phyloP scores from a whole-genome alignment of 2,797 vertebrate genomes.

The Hemibagrus guttatus region DNA sequence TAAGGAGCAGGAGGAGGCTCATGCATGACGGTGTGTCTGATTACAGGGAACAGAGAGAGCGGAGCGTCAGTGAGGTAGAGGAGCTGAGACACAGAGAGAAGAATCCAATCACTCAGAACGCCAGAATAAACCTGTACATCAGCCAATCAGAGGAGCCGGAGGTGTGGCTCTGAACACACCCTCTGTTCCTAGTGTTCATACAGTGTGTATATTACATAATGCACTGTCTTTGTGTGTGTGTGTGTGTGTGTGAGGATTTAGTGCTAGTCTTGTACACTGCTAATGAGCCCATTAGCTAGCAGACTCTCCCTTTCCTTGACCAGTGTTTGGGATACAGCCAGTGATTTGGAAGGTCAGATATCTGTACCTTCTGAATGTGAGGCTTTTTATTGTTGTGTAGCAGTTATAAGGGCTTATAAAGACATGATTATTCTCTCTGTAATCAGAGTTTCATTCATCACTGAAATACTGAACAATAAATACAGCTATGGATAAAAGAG shows the following conservation, averaged over 20 bases:
- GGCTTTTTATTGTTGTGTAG: background rate
- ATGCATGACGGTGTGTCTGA: background rate
- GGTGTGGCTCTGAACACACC: background rate
- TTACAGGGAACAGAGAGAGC: constrained; percentile 5
- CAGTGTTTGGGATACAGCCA: background rate
- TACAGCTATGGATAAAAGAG: constrained; percentile 72
- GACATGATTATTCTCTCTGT: background rate
- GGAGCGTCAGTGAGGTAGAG: constrained; percentile 20
- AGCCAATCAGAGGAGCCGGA: constrained; percentile 8
- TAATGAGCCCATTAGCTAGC: constrained; percentile 2
- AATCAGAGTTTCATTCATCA: constrained; percentile 16
- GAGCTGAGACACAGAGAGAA: constrained; percentile 24
- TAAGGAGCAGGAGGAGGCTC: background rate
- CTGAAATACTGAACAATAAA: constrained; percentile 53
- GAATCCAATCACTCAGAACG: constrained; percentile 28
- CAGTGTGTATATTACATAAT: background rate
- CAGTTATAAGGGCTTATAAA: background rate
- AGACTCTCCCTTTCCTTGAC: background rate
- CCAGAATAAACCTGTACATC: background rate
- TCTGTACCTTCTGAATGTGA: background rate
- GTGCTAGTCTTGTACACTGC: background rate
- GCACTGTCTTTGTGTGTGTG: background rate
- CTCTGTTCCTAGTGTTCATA: background rate
- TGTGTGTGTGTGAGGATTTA: background rate
- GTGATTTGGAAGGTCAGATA: too few relatives aligned